Evolutionary conservation across 2,888 invertebrate genomes (phyloP).

Genomic region (Phortica okadai): DNA sequence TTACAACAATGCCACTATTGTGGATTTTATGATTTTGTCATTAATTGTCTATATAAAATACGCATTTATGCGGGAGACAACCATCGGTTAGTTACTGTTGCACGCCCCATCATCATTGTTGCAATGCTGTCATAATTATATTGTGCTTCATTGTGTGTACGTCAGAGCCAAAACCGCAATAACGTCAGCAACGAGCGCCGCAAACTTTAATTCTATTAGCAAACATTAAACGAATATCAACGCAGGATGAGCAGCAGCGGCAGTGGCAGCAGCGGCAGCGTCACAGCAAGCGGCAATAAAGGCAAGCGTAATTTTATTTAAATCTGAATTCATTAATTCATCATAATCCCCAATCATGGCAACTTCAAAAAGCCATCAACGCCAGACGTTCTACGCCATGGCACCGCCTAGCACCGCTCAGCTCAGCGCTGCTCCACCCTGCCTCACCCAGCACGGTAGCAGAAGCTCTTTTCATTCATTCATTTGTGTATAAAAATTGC

Average conservation of each 20-base stretch:
- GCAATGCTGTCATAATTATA: slow-evolving; percentile 36
- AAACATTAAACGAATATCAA: slow-evolving; percentile 65
- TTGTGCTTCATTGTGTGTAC: neutral
- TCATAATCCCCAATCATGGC: slow-evolving; percentile 72
- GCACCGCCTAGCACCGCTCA: no score
- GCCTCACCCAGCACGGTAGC: no score
- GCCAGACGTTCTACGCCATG: slow-evolving; percentile 58
- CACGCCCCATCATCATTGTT: neutral
- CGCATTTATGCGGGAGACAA: neutral
- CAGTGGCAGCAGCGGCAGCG: slow-evolving; percentile 37
- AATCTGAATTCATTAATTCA: slow-evolving; percentile 73
- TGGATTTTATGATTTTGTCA: slow-evolving; percentile 43
- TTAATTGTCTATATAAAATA: slow-evolving; percentile 44
- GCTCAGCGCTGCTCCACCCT: no score
- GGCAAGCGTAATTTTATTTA: slow-evolving; percentile 66
- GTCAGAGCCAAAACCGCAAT: slow-evolving; percentile 26
- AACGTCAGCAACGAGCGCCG: slow-evolving; percentile 44
- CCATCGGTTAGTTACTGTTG: neutral
- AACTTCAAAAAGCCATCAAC: slow-evolving; percentile 72
- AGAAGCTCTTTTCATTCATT: slow-evolving; percentile 42
- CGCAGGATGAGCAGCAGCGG: slow-evolving; percentile 35
- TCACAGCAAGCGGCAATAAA: slow-evolving; percentile 57
- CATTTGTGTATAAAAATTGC: slow-evolving; percentile 53
- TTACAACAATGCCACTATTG: slow-evolving; percentile 34
- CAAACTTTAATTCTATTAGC: slow-evolving; percentile 73